Evolutionary conservation across 2,797 vertebrate species (phyloP).

Genomic region (Synaphobranchus kaupii): DNA sequence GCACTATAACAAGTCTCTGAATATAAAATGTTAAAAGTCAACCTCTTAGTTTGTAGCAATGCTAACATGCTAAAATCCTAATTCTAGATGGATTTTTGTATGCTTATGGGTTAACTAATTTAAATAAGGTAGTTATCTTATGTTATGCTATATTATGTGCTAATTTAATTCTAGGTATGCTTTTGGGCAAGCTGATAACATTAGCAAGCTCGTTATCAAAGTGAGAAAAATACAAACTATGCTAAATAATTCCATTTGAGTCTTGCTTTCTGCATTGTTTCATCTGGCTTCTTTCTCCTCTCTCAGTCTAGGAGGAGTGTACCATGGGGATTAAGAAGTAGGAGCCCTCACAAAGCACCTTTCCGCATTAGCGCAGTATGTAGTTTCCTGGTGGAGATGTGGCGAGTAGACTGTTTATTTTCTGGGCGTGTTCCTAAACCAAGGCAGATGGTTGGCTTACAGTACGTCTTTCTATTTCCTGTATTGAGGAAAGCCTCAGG

Average conservation of each 20-base stretch:
- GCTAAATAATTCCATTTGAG: background rate
- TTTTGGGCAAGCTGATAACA: background rate
- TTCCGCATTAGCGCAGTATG: background rate
- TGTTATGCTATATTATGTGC: too few species aligned
- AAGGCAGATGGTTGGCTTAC: background rate
- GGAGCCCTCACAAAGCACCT: background rate
- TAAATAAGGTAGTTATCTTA: too few species aligned
- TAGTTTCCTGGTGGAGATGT: conserved; percentile 8
- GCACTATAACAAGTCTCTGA: background rate
- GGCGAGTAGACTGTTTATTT: background rate
- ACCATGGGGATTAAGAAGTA: background rate
- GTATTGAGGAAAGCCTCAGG: background rate
- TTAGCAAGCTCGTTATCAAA: background rate
- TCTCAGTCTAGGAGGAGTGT: background rate
- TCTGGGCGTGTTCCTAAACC: background rate
- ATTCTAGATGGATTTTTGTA: too few species aligned
- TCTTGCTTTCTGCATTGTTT: background rate
- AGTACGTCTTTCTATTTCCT: background rate
- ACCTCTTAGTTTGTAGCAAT: too few species aligned
- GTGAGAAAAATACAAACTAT: background rate
- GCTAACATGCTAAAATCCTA: too few species aligned
- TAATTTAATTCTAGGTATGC: background rate
- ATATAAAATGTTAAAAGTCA: background rate
- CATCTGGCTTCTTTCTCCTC: background rate
- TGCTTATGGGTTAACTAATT: too few species aligned